Conservation (phyloP, 2,888 invertebrate species). For the Idaea dimidiata region DNA sequence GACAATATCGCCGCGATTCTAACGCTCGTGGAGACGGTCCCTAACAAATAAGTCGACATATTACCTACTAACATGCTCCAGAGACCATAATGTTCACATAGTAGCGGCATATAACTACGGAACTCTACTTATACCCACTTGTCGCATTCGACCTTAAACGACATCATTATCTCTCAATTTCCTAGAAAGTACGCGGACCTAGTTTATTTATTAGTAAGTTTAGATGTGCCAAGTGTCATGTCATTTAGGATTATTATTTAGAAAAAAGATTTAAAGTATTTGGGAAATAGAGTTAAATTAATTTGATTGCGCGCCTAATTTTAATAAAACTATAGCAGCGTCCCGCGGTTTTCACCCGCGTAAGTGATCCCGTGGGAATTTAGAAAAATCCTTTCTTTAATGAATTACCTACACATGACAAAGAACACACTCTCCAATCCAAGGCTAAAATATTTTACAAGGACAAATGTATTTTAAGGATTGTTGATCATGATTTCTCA, state of each 20-base stretch:
- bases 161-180: slow-evolving; percentile 11
- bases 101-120: neutral
- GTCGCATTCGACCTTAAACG: slow-evolving; percentile 2
- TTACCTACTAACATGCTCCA: neutral
- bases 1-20: too few relatives aligned
- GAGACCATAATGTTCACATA: neutral
- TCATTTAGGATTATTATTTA: neutral
- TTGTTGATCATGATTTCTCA: too few relatives aligned
- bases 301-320: neutral
- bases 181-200: slow-evolving; percentile 20
- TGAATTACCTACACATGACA: too few relatives aligned
- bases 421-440: too few relatives aligned
- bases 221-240: slow-evolving; percentile 21
- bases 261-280: neutral
- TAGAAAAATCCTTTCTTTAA: too few relatives aligned
- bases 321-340: too few relatives aligned
- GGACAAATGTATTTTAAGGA: too few relatives aligned
- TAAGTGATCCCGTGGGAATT: too few relatives aligned
- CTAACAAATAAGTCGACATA: neutral
- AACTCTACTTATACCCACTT: neutral
- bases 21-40: too few relatives aligned
- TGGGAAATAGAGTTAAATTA: neutral
- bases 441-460: too few relatives aligned
- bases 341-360: too few relatives aligned
- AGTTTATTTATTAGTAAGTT: slow-evolving; percentile 32